A percentile compares a stretch with the other conserved stretches of the same genome.
Conservation (phyloP, 2,888 invertebrate genomes). For the Amphipyra tragopoginis region DNA sequence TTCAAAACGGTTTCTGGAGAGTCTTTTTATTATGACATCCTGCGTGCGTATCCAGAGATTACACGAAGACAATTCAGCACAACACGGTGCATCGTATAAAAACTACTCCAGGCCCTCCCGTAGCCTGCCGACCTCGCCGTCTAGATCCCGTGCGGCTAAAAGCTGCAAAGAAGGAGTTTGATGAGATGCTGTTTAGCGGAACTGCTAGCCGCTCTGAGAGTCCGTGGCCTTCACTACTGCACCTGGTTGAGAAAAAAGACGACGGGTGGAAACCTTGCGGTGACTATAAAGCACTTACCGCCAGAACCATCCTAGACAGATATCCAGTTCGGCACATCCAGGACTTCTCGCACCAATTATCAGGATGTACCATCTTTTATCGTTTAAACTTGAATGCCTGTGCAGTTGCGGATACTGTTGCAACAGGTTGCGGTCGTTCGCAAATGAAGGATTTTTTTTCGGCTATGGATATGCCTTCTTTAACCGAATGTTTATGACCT, state of each 20-base stretch:
- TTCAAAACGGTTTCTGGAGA: not conserved
- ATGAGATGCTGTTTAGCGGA: not conserved
- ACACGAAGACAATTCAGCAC: not conserved
- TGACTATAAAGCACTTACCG: not conserved
- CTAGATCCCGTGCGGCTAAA: not conserved
- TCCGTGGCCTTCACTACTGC: slow-evolving; percentile 1
- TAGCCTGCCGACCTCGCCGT: not conserved
- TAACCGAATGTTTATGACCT: no score
- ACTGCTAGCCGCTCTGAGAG: not conserved
- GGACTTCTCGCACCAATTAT: no score
- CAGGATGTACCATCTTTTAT: no score
- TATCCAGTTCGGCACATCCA: not conserved
- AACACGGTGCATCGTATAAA: not conserved
- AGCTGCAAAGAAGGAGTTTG: slow-evolving; percentile 4
- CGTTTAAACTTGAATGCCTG: no score
- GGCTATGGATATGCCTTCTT: no score
- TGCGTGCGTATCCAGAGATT: not conserved
- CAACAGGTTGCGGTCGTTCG: no score
- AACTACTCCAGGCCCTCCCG: not conserved
- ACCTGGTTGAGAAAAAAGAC: not conserved
- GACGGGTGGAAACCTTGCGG: no score
- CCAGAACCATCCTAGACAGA: not conserved
- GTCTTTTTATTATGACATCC: not conserved
- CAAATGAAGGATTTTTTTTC: no score
- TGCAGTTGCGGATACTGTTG: no score